A percentile compares a stretch with the other conserved stretches of the same genome.
Conservation (phyloP, 2,113 vertebrate genomes). For the Tenrec ecaudatus region DNA sequence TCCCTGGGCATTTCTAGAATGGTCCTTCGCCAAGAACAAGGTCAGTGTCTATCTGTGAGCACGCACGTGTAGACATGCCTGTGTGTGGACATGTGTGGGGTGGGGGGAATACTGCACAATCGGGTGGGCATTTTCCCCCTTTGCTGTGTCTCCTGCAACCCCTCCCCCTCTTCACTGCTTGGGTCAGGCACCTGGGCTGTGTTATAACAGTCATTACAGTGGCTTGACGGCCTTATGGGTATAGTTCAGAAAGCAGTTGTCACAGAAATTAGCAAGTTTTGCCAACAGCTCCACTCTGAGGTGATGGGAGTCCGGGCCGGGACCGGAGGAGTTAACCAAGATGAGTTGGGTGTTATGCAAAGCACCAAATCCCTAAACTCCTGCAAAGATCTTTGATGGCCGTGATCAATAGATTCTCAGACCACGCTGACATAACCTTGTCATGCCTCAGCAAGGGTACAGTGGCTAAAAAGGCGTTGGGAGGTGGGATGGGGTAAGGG, state of each 20-base stretch:
- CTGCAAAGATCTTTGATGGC: constrained; percentile 85
- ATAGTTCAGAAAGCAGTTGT: constrained; percentile 31
- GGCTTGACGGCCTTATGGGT: constrained; percentile 60
- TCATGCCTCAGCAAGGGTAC: constrained; percentile 88
- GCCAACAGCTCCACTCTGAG: constrained; percentile 47
- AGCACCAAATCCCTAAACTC: constrained; percentile 85
- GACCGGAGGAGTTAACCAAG: constrained; percentile 84
- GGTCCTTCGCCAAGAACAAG: background rate
- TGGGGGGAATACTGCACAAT: background rate
- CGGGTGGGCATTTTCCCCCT: background rate
- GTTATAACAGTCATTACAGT: constrained; percentile 68
- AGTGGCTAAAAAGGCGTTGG: constrained; percentile 81
- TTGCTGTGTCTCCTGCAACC: constrained; percentile 43
- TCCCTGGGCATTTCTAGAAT: background rate
- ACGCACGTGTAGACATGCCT: background rate
- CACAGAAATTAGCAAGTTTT: constrained; percentile 68
- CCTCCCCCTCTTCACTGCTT: constrained; percentile 43
- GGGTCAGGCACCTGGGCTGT: constrained; percentile 66
- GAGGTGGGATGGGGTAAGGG: constrained; percentile 55
- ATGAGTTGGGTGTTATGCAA: constrained; percentile 81
- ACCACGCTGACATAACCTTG: constrained; percentile 90
- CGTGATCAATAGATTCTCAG: constrained; percentile 91
- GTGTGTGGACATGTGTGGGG: background rate
- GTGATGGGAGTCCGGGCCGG: constrained; percentile 56
- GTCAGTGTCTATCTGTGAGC: background rate